phyloP scores from a whole-genome alignment of 2,113 vertebrate species.

The Pionites leucogaster region DNA sequence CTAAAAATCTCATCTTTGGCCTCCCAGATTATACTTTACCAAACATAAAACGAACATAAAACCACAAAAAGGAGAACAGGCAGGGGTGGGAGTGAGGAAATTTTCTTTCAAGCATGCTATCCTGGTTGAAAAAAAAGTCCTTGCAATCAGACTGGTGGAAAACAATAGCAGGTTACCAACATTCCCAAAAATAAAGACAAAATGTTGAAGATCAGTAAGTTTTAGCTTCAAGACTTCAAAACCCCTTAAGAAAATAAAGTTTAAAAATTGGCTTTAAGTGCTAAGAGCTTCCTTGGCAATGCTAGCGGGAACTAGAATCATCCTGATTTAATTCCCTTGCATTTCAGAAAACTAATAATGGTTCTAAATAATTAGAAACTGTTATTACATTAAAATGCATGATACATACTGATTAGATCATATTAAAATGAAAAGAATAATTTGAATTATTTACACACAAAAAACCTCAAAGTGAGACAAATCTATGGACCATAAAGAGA shows the following conservation, averaged over 20 bases:
- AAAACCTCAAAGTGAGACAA: background rate
- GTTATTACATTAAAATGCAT: conserved; percentile 52
- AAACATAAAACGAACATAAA: background rate
- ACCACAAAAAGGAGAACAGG: background rate
- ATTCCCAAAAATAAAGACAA: background rate
- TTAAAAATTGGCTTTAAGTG: background rate
- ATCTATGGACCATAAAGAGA: conserved; percentile 49
- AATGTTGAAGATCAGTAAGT: background rate
- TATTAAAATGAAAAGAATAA: conserved; percentile 48
- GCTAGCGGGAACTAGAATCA: background rate
- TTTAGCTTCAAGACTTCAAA: background rate
- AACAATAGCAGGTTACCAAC: background rate
- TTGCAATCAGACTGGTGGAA: background rate
- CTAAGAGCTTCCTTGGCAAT: background rate
- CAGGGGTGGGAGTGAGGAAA: background rate
- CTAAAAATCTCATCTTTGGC: background rate
- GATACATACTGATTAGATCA: conserved; percentile 58
- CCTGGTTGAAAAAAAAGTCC: background rate
- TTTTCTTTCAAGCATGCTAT: background rate
- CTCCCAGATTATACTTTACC: background rate
- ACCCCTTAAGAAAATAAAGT: background rate
- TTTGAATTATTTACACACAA: conserved; percentile 45
- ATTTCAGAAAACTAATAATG: conserved; percentile 26
- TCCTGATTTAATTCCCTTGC: conserved; percentile 10
- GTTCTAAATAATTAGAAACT: conserved; percentile 54